Conservation (phyloP, 92 coral and sea anemone genomes). For the Pocillopora grandis region DNA sequence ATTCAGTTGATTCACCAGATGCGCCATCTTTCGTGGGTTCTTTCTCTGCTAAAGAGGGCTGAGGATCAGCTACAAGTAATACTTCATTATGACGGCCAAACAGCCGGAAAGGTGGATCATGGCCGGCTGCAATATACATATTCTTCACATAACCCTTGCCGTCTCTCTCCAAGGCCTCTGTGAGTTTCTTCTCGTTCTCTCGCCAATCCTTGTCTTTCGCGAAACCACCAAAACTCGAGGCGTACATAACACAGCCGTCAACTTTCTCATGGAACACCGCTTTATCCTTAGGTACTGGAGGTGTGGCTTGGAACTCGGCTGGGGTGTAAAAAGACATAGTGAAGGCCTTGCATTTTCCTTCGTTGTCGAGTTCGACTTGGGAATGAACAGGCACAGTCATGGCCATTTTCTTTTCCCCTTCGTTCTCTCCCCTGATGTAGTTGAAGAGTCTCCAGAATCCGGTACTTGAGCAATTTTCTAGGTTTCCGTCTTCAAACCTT, state of each 20-base stretch:
- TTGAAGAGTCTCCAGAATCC: conserved; percentile 66
- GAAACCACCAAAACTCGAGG: conserved; percentile 56
- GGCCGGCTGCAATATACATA: conserved; percentile 57
- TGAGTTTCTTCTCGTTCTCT: conserved; percentile 50
- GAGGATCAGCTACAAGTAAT: conserved; percentile 45
- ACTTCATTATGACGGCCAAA: conserved; percentile 73
- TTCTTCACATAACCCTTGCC: conserved; percentile 54
- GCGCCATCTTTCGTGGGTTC: neutral
- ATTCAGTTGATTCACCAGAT: neutral
- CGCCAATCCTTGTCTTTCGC: conserved; percentile 52
- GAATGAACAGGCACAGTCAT: conserved; percentile 63
- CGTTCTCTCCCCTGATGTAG: conserved; percentile 72
- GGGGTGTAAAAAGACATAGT: conserved; percentile 56
- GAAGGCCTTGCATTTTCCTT: conserved; percentile 29
- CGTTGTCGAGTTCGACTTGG: conserved; percentile 40
- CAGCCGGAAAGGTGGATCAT: conserved; percentile 64
- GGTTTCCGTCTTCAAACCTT: conserved; percentile 47
- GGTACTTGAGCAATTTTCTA: conserved; percentile 46
- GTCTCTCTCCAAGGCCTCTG: conserved; percentile 51
- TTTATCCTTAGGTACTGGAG: conserved; percentile 59
- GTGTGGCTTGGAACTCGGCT: conserved; percentile 30
- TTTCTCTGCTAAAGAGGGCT: conserved; percentile 15
- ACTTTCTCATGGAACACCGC: conserved; percentile 52
- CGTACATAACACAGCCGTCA: conserved; percentile 49
- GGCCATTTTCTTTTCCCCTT: conserved; percentile 49